phyloP scores from a whole-genome alignment of 2,797 vertebrate species.

The Scolopax bukidnonensis region DNA sequence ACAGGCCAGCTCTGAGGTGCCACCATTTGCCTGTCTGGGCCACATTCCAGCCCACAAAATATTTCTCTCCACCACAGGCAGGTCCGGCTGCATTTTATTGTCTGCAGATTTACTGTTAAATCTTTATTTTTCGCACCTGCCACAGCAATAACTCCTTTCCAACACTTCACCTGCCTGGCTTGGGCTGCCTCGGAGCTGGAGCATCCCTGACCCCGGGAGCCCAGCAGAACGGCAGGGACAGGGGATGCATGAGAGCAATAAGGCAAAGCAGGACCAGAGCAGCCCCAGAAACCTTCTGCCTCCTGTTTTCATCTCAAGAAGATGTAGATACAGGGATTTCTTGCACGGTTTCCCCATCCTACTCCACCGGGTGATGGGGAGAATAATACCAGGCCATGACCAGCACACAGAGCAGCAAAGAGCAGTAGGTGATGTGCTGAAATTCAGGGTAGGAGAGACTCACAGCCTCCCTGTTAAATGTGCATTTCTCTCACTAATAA shows the following conservation, averaged over 20 bases:
- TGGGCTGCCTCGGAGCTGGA: neutral
- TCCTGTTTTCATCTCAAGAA: neutral
- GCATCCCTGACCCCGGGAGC: neutral
- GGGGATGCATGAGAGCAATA: too few species aligned
- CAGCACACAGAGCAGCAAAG: neutral
- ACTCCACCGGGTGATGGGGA: rapidly evolving
- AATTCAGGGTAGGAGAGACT: neutral
- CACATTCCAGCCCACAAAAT: neutral
- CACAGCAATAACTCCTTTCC: neutral
- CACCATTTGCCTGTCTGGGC: neutral
- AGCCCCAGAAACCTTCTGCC: neutral
- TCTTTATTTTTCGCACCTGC: neutral
- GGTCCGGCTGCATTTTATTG: neutral
- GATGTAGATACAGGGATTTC: neutral
- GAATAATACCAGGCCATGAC: neutral
- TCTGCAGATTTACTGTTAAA: neutral
- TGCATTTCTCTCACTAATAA: neutral
- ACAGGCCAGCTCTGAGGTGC: neutral
- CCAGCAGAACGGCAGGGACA: rapidly evolving
- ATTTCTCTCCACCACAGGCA: neutral
- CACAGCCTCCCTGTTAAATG: neutral
- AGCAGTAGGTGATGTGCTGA: neutral
- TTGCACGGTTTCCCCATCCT: rapidly evolving
- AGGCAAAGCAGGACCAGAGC: neutral
- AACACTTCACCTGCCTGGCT: neutral